phyloP scores from a whole-genome alignment of 1,140 invertebrate species.

The Pseudomyrmex flavicornis region DNA sequence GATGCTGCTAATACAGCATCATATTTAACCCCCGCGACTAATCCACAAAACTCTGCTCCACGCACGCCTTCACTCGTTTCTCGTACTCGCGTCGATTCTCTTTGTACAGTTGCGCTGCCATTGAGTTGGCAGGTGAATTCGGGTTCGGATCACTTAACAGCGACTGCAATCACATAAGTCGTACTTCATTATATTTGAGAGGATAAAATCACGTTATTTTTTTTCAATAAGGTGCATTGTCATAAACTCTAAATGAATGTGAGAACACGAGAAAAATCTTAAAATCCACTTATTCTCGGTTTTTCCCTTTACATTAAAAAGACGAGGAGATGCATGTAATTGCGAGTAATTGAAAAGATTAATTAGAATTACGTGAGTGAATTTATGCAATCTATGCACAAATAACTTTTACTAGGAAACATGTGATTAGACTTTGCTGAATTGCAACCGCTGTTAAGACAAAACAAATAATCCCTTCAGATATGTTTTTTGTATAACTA shows the following conservation, averaged over 20 bases:
- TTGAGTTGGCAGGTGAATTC: slow-evolving; percentile 97
- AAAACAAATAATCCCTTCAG: slow-evolving; percentile 65
- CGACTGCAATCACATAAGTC: slow-evolving; percentile 90
- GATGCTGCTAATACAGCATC: slow-evolving; percentile 76
- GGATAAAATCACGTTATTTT: background rate
- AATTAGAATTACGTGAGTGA: slow-evolving; percentile 20
- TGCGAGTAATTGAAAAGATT: slow-evolving; percentile 37
- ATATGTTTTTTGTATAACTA: slow-evolving; percentile 32
- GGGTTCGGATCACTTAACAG: slow-evolving; percentile 98
- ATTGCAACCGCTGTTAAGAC: slow-evolving; percentile 85
- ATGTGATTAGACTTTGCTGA: slow-evolving; percentile 81
- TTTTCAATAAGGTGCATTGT: slow-evolving; percentile 51
- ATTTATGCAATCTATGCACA: slow-evolving; percentile 47
- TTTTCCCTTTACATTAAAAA: background rate
- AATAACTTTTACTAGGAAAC: slow-evolving; percentile 49
- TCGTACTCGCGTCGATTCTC: slow-evolving; percentile 98
- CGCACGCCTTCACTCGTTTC: slow-evolving; percentile 98
- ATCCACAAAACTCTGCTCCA: slow-evolving; percentile 98
- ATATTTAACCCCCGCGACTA: slow-evolving; percentile 86
- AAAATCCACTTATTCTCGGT: background rate
- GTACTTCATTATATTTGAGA: slow-evolving; percentile 72
- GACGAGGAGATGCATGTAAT: background rate
- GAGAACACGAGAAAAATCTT: slow-evolving; percentile 11
- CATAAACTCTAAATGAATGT: slow-evolving; percentile 52
- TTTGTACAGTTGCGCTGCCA: slow-evolving; percentile 98